Percentiles rank a stretch among this genome's conserved stretches.
Conservation (phyloP, 2,113 vertebrate species). For the Arothron firmamentum region DNA sequence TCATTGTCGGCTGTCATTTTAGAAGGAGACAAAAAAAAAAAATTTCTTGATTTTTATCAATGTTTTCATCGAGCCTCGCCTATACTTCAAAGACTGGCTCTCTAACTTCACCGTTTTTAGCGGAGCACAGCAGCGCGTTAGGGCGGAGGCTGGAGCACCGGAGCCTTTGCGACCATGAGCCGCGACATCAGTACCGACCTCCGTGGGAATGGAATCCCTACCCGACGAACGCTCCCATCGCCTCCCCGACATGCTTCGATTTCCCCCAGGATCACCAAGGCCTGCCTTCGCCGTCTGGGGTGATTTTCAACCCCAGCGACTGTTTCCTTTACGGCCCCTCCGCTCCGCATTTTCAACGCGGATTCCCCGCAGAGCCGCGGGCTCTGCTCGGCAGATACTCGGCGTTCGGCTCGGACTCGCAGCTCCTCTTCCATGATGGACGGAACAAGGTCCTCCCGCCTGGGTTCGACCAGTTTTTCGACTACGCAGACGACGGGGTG, state of each 20-base stretch:
- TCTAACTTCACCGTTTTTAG: slow-evolving; percentile 82
- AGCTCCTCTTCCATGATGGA: slow-evolving; percentile 57
- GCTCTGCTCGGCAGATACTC: slow-evolving; percentile 1
- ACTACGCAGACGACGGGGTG: slow-evolving; percentile 75
- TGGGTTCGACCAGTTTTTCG: slow-evolving; percentile 87
- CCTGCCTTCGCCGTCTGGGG: background rate
- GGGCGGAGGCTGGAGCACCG: slow-evolving; percentile 16
- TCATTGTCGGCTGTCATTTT: background rate
- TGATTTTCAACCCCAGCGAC: slow-evolving; percentile 68
- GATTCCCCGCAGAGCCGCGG: slow-evolving; percentile 25
- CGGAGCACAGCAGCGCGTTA: slow-evolving; percentile 64
- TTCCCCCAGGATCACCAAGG: background rate
- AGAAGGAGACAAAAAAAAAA: background rate
- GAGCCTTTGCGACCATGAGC: slow-evolving; percentile 16
- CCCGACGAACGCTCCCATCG: slow-evolving; percentile 66
- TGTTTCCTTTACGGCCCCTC: slow-evolving; percentile 58
- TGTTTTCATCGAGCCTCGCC: slow-evolving; percentile 93
- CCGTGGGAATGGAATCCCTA: slow-evolving; percentile 83
- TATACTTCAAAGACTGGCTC: slow-evolving; percentile 85
- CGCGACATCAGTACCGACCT: slow-evolving; percentile 9
- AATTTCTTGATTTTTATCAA: slow-evolving; percentile 51
- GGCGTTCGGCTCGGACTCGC: slow-evolving; percentile 8
- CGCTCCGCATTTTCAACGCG: slow-evolving; percentile 50
- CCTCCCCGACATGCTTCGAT: slow-evolving; percentile 10
- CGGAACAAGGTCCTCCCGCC: slow-evolving; percentile 83